phyloP scores from a whole-genome alignment of 2,797 vertebrate species.

The Ctenopoma kingsleyae region DNA sequence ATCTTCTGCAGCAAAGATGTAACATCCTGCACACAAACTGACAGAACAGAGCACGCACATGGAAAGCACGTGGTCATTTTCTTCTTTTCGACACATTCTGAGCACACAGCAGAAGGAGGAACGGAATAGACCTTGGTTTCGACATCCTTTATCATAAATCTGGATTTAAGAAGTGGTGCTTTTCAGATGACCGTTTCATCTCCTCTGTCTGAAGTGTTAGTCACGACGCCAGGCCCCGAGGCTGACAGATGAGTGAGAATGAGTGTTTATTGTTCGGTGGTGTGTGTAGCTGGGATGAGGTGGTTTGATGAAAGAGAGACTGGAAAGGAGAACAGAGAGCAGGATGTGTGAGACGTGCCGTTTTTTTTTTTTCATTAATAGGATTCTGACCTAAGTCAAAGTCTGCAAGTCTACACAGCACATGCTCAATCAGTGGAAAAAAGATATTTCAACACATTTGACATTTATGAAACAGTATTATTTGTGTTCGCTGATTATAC shows the following conservation, averaged over 20 bases:
- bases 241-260: constrained; percentile 47
- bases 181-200: constrained; percentile 60
- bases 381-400: constrained; percentile 19
- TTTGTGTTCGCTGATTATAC: constrained; percentile 2
- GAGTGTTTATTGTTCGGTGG: constrained; percentile 23
- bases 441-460: constrained; percentile 22
- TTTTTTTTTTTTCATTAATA: constrained; percentile 37
- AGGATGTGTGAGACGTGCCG: constrained; percentile 61
- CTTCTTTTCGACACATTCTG: constrained; percentile 3
- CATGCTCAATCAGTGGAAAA: constrained; percentile 23
- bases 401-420: constrained; percentile 23
- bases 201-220: constrained; percentile 44
- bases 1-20: not conserved
- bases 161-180: constrained; percentile 57
- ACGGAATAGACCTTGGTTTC: constrained; percentile 34
- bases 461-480: constrained; percentile 20
- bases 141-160: constrained; percentile 53
- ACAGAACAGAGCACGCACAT: not conserved
- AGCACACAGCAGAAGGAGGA: not conserved
- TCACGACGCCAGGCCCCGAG: constrained; percentile 51
- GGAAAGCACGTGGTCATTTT: constrained; percentile 26
- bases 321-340: constrained; percentile 60
- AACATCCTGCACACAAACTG: not conserved
- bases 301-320: constrained; percentile 56
- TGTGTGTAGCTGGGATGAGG: constrained; percentile 25